A percentile compares a stretch with the other conserved stretches of the same genome.
These are phyloP conservation scores for Belgica antarctica DNA, from an alignment of 2,888 invertebrate genomes.

Conservation along the genomic window DNA sequence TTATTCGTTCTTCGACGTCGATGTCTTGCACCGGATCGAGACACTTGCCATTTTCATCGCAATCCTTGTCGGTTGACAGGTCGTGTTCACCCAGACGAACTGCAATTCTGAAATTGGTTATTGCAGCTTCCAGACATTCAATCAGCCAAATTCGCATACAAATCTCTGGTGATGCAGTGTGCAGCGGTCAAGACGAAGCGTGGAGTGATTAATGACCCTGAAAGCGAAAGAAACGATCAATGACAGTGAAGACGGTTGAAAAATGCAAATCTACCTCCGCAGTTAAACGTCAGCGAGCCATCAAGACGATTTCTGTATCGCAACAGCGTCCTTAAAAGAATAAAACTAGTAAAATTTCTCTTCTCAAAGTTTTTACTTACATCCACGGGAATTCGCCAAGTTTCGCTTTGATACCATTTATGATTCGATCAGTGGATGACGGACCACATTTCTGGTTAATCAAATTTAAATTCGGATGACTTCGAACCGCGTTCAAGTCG, in stretches of 20 bases:
- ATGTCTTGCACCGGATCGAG: conserved; percentile 36
- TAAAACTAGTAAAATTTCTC: background rate
- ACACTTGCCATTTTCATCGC: background rate
- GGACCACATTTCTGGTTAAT: conserved; percentile 16
- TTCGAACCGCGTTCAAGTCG: background rate
- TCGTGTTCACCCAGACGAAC: conserved; percentile 15
- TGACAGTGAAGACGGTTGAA: too few species aligned
- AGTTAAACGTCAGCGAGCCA: background rate
- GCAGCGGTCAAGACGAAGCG: conserved; percentile 8
- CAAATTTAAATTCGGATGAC: conserved; percentile 23
- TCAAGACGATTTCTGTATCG: background rate
- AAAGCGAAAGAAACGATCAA: background rate
- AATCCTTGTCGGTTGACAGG: conserved; percentile 15
- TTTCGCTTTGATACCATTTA: background rate
- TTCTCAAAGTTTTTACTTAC: background rate
- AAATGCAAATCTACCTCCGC: too few species aligned
- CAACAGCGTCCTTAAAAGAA: background rate
- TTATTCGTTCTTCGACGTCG: background rate
- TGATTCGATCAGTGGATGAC: background rate
- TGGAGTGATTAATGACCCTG: background rate
- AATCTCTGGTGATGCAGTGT: conserved; percentile 26
- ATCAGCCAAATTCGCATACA: conserved; percentile 6
- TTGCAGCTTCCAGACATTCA: background rate
- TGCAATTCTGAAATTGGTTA: background rate
- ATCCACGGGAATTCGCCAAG: background rate